Evolutionary conservation across 2,113 vertebrate genomes (phyloP).

Genomic region (Actenoides hombroni): DNA sequence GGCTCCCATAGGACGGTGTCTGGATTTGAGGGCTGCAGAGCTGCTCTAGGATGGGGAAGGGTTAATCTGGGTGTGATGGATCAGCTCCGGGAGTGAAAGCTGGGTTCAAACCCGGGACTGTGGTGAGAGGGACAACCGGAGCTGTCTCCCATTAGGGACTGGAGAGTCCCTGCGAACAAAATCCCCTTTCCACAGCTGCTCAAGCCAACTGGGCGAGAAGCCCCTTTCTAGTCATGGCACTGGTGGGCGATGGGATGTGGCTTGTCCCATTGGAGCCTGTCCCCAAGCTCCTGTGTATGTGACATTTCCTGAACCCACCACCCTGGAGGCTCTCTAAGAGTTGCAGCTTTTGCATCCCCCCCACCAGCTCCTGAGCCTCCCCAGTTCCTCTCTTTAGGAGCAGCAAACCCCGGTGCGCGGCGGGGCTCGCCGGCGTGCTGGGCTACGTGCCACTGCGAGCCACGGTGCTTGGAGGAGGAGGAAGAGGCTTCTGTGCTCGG

Average conservation of each 20-base stretch:
- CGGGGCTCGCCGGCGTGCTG: rapidly evolving
- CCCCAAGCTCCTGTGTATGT: background rate
- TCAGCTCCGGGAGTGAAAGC: background rate
- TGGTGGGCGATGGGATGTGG: rapidly evolving
- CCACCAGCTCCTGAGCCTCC: rapidly evolving
- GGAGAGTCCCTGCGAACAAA: background rate
- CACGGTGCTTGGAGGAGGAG: background rate
- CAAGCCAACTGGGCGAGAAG: rapidly evolving
- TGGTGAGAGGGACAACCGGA: background rate
- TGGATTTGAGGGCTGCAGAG: background rate
- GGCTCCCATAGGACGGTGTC: background rate
- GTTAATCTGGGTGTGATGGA: background rate
- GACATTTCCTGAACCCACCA: background rate
- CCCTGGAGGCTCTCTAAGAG: background rate
- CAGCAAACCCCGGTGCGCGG: background rate
- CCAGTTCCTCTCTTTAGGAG: background rate
- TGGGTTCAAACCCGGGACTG: background rate
- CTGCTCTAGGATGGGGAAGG: background rate
- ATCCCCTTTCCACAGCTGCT: background rate
- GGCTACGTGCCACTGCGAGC: background rate
- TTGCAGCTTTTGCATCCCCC: no score
- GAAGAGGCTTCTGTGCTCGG: background rate
- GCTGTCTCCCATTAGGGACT: background rate
- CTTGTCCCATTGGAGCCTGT: background rate
- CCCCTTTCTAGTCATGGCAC: background rate